Evolutionary conservation across 1,140 invertebrate genomes (phyloP), one percentile per base, ranked within the genome.

Genomic region (Penaeus chinensis): DNA sequence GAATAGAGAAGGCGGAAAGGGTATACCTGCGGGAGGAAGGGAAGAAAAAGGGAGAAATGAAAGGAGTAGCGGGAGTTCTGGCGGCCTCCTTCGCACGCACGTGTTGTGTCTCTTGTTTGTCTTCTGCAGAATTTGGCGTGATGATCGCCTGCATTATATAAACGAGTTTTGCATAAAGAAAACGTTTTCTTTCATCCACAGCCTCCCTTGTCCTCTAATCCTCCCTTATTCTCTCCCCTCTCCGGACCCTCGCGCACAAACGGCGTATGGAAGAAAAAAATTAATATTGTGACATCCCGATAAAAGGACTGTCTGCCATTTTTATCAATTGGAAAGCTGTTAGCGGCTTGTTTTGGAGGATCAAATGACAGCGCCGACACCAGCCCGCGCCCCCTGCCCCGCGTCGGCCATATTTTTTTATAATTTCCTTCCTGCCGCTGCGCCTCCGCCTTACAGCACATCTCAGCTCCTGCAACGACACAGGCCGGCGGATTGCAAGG

Each of bases 241-340:
- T 69, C 66, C 66, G 11, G 22, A 69, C 66, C 22, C 66, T 24
- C 71, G 42, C 71, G 24, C 7, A 76, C 22, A 76, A 19, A 76
- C 71, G 42, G 77, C 47, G 22, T 19, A 61, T 71, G 24, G 54
- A 8, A 54, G 54, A 13, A 83, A 83, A 85, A 76, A 85, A 61
- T 71, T 85, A 85, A 85, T 85, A 78, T 85, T 74, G 54, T 76
- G 83, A 37, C 83, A 77, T 74, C 61, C 42, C 24, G 83, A 62
- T 76, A 78, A 78, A 77, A 63, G 83, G 74, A 85, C 42, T 77
- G 69, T 42, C 42, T 62, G 74, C 74, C 83, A 85, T 85, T 77
- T 85, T 76, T 85, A 85, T 85, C 83, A 78, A 85, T 78, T 65
- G 74, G 83, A 85, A 65, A 42, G 83, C 71, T 85, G 69, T 78